Conservation (phyloP, 2,113 vertebrate species). For the Philantomba maxwellii region DNA sequence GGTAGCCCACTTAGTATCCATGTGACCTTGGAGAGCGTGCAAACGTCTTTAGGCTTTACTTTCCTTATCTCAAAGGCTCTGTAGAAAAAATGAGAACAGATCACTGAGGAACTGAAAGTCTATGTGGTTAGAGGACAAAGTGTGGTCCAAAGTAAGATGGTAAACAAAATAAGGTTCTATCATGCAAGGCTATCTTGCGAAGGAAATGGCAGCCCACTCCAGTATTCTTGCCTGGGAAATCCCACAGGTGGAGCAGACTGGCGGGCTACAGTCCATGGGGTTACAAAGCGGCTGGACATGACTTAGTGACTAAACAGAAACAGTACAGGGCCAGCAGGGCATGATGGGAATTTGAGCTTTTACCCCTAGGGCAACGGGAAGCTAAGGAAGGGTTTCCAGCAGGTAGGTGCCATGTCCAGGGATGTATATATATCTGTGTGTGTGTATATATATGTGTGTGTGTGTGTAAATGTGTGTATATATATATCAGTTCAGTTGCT, state of each 20-base stretch:
- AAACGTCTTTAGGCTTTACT: neutral
- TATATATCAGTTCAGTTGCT: no score
- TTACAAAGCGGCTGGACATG: neutral
- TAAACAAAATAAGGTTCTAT: neutral
- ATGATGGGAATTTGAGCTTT: neutral
- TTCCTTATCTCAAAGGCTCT: neutral
- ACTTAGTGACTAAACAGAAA: neutral
- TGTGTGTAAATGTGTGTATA: neutral
- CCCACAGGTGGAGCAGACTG: neutral
- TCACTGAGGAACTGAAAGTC: neutral
- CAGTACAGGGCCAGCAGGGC: neutral
- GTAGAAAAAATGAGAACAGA: neutral
- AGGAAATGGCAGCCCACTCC: neutral
- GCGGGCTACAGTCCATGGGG: neutral
- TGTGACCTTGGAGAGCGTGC: neutral
- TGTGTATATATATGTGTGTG: neutral
- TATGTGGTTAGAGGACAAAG: neutral
- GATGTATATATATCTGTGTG: neutral
- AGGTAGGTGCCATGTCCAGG: neutral
- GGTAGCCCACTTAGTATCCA: neutral
- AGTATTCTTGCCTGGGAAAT: neutral
- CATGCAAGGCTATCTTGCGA: neutral
- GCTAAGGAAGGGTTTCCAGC: neutral
- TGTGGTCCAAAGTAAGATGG: neutral
- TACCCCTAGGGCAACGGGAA: neutral